Base-by-base conservation (phyloP, 2,888 invertebrate species). In the Lochmaea crataegi region DNA sequence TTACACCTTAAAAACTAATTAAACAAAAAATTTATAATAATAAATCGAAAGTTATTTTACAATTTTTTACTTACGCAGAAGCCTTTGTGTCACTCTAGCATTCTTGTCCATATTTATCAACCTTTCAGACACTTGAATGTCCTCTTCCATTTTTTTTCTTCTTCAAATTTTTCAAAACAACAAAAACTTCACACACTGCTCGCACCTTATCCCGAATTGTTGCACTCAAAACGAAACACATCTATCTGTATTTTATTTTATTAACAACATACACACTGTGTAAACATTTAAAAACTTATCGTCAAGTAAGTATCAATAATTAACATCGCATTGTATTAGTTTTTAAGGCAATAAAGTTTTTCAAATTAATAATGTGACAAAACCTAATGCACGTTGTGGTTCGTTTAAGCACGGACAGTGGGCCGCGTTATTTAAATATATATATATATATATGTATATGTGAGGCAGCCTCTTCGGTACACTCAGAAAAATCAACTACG, bases 171-270 rank as follows among this genome's bases (percentile, higher is more conserved):
- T n/a, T n/a, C 45, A 11, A 11, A 64, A 38, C n/a, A 26, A 57
- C 48, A 68, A 53, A 56, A 32, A 32, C 26, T 32, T 32, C 48
- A 48, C 38, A 12, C 57, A 64, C 41, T 32, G 12, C 57, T 9
- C n/a, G 14, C 63, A 60, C 71, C 4, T 7, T 22, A 64, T 22
- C 4, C 51, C 58, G 26, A 45, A 61, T 26, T 57, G 57, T 65
- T 48, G 63, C 70, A 66, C 65, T 58, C 41, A 53, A 57, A 42
- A 57, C 16, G 42, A 74, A 71, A 71, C 70, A 73, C 66, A 63
- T 71, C 60, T 68, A 73, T 71, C 51, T 68, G 64, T 68, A 74
- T 68, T 68, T 67, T 74, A 68, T 63, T 72, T n/a, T 65, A 68
- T 51, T 58, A 65, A 71, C 41, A 48, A 65, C 71, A 68, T 41